Conservation (phyloP, 2,797 vertebrate species). For the Leucoraja ocellata region DNA sequence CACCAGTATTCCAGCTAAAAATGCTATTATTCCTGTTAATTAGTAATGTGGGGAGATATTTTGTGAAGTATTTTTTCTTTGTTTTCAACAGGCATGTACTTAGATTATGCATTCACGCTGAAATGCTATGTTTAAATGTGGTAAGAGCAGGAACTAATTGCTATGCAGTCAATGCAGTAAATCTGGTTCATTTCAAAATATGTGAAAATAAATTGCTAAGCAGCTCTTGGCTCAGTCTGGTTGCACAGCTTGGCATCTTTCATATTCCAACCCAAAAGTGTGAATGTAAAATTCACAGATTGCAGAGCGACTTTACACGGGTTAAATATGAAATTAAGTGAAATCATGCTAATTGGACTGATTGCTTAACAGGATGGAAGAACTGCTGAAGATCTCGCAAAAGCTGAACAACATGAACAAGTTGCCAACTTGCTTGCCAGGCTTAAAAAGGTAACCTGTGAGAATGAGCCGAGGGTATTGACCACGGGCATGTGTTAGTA, state of each 20-base stretch:
- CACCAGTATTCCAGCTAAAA: not conserved
- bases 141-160: not conserved
- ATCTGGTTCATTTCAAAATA: slow-evolving; percentile 33
- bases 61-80: slow-evolving; percentile 15
- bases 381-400: slow-evolving; percentile 86
- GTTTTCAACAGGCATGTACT: not conserved
- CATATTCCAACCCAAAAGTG: not conserved
- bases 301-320: not conserved
- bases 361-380: slow-evolving; percentile 77
- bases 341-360: slow-evolving; percentile 14
- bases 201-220: slow-evolving; percentile 21
- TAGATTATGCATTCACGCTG: not conserved
- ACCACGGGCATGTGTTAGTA: not conserved
- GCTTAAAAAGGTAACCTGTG: slow-evolving; percentile 78
- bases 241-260: slow-evolving; percentile 13
- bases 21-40: not conserved
- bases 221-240: slow-evolving; percentile 9
- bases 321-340: slow-evolving; percentile 27
- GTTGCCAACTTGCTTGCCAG: slow-evolving; percentile 74
- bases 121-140: not conserved
- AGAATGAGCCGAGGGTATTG: not conserved
- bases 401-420: slow-evolving; percentile 73
- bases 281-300: not conserved
- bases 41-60: not conserved
- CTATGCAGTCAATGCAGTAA: slow-evolving; percentile 17